phyloP scores from a whole-genome alignment of 2,888 invertebrate genomes.

The Diogma glabrata region DNA sequence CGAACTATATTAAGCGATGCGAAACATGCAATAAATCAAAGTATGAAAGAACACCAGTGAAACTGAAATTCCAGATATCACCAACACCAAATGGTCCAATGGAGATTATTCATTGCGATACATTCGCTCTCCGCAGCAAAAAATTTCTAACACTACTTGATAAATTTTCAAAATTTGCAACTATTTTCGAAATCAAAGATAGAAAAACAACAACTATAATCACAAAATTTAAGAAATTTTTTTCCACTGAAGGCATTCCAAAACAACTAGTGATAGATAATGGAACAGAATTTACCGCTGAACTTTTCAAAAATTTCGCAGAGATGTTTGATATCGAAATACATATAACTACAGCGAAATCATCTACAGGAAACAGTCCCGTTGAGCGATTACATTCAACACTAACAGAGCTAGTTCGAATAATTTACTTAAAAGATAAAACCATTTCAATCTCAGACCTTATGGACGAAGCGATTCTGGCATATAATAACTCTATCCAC shows the following conservation, averaged over 20 bases:
- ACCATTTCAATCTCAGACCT: background rate
- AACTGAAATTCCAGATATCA: background rate
- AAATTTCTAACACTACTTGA: background rate
- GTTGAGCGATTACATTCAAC: background rate
- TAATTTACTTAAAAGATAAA: background rate
- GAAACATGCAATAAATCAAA: no score
- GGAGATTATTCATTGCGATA: background rate
- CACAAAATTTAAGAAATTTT: conserved; percentile 9
- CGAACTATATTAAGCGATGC: background rate
- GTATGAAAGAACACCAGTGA: background rate
- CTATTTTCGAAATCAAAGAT: background rate
- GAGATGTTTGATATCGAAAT: background rate
- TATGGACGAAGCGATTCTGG: background rate
- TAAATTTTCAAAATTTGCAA: background rate
- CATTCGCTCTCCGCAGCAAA: background rate
- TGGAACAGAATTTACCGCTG: background rate
- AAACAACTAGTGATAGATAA: conserved; percentile 12
- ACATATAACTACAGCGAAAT: background rate
- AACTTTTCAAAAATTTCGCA: background rate
- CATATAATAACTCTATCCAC: background rate
- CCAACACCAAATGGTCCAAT: background rate
- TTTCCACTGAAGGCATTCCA: conserved; percentile 12
- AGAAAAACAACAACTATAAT: conserved; percentile 2
- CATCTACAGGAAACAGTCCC: background rate
- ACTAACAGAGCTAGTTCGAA: background rate